Base-by-base conservation (phyloP, 2,888 invertebrate species). In the Antheraea assamensis region DNA sequence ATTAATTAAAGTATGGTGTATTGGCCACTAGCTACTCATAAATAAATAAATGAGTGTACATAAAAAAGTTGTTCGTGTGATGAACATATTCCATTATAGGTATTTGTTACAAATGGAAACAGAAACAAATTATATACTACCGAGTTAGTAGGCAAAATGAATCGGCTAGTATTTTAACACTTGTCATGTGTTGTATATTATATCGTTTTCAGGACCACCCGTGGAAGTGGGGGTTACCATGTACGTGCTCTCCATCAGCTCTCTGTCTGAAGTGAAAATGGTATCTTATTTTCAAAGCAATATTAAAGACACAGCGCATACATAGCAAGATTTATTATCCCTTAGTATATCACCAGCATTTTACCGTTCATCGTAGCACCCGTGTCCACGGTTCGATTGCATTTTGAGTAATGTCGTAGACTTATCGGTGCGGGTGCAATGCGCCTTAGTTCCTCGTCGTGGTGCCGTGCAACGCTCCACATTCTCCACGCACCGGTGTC, bases 191-290 rank as follows among this genome's bases (percentile, higher is more conserved):
- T 84, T 89, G 85, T 91, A 83, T 90, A 83, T 90, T 92, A 82
- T 93, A 86, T 92, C 90, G 85, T 92, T 96, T 96, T 95, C 96
- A 97, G 97, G 96, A 95, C 96, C 96, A 91, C 97, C 97, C 86
- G 97, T 97, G 91, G 97, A 97, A 94, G 97, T 97, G 90, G 97
- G 97, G 90, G 97, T 97, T 92, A 97, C 97, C 93, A 97, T 97
- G 96, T 97, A 97, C 96, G 97, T 97, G 94, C 96, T 97, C 93
- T 97, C 97, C 94, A 97, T 97, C 95, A 97, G 97, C 95, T 97
- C 97, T 89, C 96, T 97, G 89, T 97, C 97, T 92, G 97, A 97
- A 96, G 97, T 97, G 90, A 96, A 97, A 96, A 97, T 97, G 94
- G 94, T 94, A 93, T 88, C 86, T 90, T 84, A 85, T 80, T 87